Conservation (phyloP, 2,888 invertebrate species). For the Pristionchus mayeri region DNA sequence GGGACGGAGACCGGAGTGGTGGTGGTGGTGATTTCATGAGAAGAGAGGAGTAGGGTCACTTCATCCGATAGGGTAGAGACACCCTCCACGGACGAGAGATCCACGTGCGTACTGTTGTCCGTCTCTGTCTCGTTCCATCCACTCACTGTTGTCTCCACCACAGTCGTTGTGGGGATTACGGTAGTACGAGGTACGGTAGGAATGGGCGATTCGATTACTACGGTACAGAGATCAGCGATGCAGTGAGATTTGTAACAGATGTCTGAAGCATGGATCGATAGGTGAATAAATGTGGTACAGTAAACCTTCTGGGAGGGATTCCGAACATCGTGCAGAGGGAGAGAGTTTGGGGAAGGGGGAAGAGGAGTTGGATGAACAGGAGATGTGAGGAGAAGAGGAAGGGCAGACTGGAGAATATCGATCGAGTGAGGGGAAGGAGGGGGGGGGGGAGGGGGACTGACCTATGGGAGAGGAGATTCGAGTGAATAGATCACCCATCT, state of each 20-base stretch:
- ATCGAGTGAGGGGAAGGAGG: neutral
- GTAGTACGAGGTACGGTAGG: conserved; percentile 21
- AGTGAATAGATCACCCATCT: conserved; percentile 41
- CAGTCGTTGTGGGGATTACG: neutral
- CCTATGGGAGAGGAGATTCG: conserved; percentile 5
- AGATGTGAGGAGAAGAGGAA: conserved; percentile 1
- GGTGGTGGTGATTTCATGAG: conserved; percentile 9
- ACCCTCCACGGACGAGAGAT: conserved; percentile 17
- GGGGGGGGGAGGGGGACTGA: neutral
- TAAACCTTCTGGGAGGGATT: neutral
- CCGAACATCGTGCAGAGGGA: conserved; percentile 14
- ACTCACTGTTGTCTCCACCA: neutral
- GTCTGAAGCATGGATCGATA: neutral
- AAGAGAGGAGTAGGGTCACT: neutral
- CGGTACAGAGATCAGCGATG: conserved; percentile 23
- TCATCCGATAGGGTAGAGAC: conserved; percentile 23
- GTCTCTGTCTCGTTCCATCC: neutral
- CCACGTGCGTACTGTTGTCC: neutral
- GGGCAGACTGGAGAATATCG: conserved; percentile 36
- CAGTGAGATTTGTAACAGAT: conserved; percentile 32
- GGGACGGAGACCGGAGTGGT: neutral
- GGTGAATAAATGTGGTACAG: neutral
- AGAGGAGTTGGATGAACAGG: conserved; percentile 32
- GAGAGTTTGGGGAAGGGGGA: conserved; percentile 14
- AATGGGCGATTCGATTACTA: conserved; percentile 28